Base-by-base conservation (phyloP, 2,797 vertebrate species). In the Rachycentron canadum region DNA sequence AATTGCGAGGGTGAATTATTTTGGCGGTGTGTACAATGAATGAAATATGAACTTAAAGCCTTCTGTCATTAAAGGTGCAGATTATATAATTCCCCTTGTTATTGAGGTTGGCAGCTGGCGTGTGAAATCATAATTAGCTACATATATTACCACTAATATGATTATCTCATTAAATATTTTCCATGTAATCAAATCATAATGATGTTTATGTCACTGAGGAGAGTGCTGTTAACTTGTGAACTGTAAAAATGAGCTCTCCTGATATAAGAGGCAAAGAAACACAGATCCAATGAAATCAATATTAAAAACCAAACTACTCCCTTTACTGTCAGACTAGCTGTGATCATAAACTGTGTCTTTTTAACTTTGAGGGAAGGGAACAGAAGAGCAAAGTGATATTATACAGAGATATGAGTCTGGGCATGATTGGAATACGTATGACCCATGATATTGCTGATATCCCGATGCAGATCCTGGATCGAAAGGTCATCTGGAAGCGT, bases 71-170 rank as follows among this genome's bases (percentile, higher is more conserved):
- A 61, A 56, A 25, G 28, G 43, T 36, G 66, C 36, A 2, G 17
- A 79, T 75, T 57, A 84, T 59, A 63, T 50, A 43, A 81, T 73
- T 74, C 52, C 41, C 30, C 26, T 9, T 36, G 32, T 67, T 69
- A 68, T 83, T 47, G 49, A 77, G 60, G 78, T 58, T 77, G 60
- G 63, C 34, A 73, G 67, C 80, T 83, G 81, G 43, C 38, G 78
- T 60, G 72, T 73, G 53, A 91, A 86, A 79, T 78, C 26, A 52
- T 55, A 67, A 87, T 87, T 75, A 64, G 65, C 11, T 0, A 50
- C 36, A 76, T 71, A 77, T 49, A 71, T 79, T 30, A 45, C 45
- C 25, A 57, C 49, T 34, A 63, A 60, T 61, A 8, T 69, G 66
- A 81, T 78, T 67, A 69, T 58, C 65, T 73, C 58, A 58, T 86